These are phyloP conservation scores for Crotalus adamanteus DNA, from an alignment of 2,797 vertebrate genomes.

Conservation along the genomic window DNA sequence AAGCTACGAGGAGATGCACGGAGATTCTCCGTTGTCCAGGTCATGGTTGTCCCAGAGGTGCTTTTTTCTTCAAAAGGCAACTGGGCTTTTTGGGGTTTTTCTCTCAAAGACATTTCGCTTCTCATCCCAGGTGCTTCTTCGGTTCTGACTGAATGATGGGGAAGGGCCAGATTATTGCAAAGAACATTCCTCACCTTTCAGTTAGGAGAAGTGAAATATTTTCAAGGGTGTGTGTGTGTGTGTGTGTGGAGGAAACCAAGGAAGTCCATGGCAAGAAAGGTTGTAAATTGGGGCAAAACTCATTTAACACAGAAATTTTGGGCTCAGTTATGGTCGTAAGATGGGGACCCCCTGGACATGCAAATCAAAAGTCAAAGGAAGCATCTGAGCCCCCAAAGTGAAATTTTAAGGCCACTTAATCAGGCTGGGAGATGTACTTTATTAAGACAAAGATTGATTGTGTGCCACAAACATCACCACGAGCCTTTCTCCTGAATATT, in stretches of 20 bases:
- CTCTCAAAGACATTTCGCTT: neutral
- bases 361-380: neutral
- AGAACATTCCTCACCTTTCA: no score
- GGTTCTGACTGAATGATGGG: neutral
- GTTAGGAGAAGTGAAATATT: no score
- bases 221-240: no score
- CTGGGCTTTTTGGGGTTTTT: neutral
- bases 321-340: no score
- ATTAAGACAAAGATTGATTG: no score
- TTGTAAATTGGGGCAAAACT: no score
- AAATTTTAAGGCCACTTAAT: neutral
- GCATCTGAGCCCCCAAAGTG: neutral
- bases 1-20: fast-evolving
- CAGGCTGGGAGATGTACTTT: neutral
- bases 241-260: no score
- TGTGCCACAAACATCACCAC: neutral
- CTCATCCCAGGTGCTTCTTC: neutral
- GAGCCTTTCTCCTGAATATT: neutral
- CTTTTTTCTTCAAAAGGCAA: neutral
- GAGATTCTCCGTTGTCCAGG: neutral
- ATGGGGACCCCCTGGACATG: no score
- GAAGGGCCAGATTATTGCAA: no score
- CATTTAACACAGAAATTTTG: no score
- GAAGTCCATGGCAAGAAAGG: no score
- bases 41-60: neutral